These are phyloP conservation scores for Entomobrya proxima DNA, from an alignment of 2,888 invertebrate species.

Conservation along the genomic window DNA sequence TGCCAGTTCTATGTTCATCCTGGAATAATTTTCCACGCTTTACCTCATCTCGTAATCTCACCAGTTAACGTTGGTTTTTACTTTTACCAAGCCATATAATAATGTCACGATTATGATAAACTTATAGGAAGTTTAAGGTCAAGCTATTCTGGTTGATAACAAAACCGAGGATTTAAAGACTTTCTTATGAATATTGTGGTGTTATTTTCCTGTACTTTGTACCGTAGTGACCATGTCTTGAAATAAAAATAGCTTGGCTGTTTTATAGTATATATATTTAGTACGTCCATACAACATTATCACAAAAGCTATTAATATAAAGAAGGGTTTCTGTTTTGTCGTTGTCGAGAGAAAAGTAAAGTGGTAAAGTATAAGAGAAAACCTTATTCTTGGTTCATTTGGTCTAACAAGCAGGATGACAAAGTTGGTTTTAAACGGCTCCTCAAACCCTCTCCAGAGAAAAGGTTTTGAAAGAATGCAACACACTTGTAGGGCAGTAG, in stretches of 20 bases:
- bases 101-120: conserved; percentile 2
- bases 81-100: too few species aligned
- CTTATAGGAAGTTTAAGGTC: conserved; percentile 30
- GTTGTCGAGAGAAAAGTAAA: not conserved
- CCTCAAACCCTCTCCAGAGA: not conserved
- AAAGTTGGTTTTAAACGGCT: too few species aligned
- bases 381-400: too few species aligned
- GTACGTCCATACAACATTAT: not conserved
- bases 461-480: not conserved
- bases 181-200: not conserved
- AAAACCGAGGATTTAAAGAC: too few species aligned
- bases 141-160: not conserved
- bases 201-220: conserved; percentile 8
- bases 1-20: too few species aligned
- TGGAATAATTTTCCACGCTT: not conserved
- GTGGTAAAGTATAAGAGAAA: too few species aligned
- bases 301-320: too few species aligned
- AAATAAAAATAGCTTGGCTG: not conserved
- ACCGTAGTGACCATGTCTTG: not conserved
- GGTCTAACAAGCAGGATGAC: too few species aligned
- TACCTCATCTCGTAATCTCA: not conserved
- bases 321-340: not conserved
- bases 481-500: conserved; percentile 48
- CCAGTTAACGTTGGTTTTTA: not conserved
- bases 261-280: not conserved